phyloP scores from a whole-genome alignment of 2,888 invertebrate species.

The Lochmaea capreae region DNA sequence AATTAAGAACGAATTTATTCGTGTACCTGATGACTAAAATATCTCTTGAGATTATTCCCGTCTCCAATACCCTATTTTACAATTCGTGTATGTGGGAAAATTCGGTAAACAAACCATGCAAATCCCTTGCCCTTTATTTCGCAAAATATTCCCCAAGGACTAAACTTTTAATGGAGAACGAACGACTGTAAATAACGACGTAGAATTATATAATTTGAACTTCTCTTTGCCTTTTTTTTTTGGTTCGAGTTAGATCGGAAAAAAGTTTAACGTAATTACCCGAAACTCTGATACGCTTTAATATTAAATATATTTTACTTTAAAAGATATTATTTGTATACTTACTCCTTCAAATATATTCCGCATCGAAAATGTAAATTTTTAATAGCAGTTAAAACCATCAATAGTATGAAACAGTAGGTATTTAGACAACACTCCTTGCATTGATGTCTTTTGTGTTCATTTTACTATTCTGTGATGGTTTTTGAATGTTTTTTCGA shows the following conservation, averaged over 20 bases:
- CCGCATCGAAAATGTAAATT: no score
- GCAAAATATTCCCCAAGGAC: slow-evolving; percentile 59
- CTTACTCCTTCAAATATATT: not conserved
- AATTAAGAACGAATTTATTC: not conserved
- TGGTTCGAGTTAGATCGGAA: slow-evolving; percentile 49
- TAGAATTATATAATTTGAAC: slow-evolving; percentile 59
- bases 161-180: slow-evolving; percentile 61
- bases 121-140: slow-evolving; percentile 56
- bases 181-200: slow-evolving; percentile 61
- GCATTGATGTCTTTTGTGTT: no score
- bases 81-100: slow-evolving; percentile 16
- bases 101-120: slow-evolving; percentile 31
- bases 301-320: not conserved
- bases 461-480: no score
- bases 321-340: not conserved
- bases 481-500: no score
- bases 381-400: no score
- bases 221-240: slow-evolving; percentile 52
- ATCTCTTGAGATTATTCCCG: slow-evolving; percentile 11
- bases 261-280: slow-evolving; percentile 40
- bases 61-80: not conserved
- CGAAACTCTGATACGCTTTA: slow-evolving; percentile 12
- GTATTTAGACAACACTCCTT: no score
- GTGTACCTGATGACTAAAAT: not conserved
- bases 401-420: no score